Evolutionary conservation across 2,888 invertebrate species (phyloP).

Genomic region (Nephrocerus scutellatus): DNA sequence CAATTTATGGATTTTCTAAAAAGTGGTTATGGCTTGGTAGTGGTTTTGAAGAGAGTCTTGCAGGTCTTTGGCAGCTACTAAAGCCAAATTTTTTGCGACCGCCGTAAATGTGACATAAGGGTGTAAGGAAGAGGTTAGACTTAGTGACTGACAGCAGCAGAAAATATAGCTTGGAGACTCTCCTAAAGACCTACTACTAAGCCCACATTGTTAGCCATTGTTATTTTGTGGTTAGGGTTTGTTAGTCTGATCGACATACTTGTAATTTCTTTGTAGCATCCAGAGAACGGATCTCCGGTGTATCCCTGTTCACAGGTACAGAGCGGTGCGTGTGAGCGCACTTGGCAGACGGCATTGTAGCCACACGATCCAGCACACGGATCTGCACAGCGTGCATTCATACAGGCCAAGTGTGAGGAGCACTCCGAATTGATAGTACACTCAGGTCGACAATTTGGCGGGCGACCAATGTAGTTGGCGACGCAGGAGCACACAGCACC

Average conservation of each 20-base stretch:
- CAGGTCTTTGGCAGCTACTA: no score
- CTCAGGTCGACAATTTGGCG: slow-evolving; percentile 61
- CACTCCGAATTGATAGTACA: slow-evolving; percentile 55
- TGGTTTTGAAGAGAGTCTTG: no score
- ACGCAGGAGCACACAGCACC: slow-evolving; percentile 57
- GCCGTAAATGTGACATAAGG: no score
- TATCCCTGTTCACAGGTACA: slow-evolving; percentile 52
- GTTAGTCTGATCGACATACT: slow-evolving; percentile 45
- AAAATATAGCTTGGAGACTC: no score
- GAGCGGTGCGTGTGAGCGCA: slow-evolving; percentile 51
- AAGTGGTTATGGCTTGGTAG: not conserved
- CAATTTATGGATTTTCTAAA: no score
- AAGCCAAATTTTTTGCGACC: no score
- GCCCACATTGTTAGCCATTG: not conserved
- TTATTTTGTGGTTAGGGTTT: not conserved
- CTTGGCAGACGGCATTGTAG: slow-evolving; percentile 57
- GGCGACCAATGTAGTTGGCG: slow-evolving; percentile 54
- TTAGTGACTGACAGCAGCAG: no score
- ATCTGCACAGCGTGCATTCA: slow-evolving; percentile 51
- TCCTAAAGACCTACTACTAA: no score
- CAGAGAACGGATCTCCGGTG: slow-evolving; percentile 58
- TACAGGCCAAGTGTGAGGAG: slow-evolving; percentile 49
- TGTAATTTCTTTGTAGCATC: slow-evolving; percentile 47
- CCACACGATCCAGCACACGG: slow-evolving; percentile 65
- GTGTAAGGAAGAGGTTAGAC: no score